These are phyloP conservation scores for Zapornia atra DNA, from an alignment of 2,113 vertebrate species.

Conservation along the genomic window DNA sequence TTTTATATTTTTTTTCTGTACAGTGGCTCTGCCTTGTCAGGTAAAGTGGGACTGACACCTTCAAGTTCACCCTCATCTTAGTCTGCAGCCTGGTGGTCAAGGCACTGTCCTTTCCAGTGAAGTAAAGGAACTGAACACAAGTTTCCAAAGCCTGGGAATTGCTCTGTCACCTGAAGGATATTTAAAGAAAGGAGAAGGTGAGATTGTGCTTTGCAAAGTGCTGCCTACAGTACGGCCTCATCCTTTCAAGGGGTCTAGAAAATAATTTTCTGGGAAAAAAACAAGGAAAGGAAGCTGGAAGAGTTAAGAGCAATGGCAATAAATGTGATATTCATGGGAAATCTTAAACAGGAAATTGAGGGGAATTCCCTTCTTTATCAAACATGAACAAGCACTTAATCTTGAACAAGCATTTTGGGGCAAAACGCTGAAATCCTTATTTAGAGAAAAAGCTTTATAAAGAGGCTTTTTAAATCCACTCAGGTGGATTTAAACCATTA, in stretches of 20 bases:
- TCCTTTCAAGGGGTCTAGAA: not conserved
- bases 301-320: not conserved
- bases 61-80: not conserved
- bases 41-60: not conserved
- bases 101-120: not conserved
- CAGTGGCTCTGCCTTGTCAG: not conserved
- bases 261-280: not conserved
- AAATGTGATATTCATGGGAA: not conserved
- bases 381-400: no score
- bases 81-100: not conserved
- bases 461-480: no score
- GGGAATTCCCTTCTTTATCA: no score
- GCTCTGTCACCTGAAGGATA: not conserved
- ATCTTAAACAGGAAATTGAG: not conserved
- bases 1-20: not conserved
- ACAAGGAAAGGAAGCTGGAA: not conserved
- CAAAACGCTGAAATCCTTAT: no score
- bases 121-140: not conserved
- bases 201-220: not conserved
- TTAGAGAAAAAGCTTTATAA: no score
- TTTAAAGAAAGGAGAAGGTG: not conserved
- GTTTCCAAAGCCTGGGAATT: not conserved
- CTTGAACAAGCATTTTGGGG: no score
- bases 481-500: no score
- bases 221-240: not conserved